Conservation (phyloP, 1,140 invertebrate genomes). For the Epicauta chinensis region DNA sequence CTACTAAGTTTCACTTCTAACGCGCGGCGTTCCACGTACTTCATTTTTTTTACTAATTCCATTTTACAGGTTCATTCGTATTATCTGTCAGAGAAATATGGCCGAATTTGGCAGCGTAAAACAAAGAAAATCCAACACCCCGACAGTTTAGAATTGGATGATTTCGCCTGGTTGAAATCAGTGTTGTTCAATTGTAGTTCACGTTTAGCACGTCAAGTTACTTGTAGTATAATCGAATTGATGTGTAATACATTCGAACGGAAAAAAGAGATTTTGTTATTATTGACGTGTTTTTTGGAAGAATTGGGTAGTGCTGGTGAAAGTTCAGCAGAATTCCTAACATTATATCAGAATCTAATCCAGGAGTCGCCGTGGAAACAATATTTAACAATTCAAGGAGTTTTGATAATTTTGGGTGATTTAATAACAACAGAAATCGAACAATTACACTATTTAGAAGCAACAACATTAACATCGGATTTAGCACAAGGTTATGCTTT, state of each 20-base stretch:
- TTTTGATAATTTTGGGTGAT: conserved; percentile 76
- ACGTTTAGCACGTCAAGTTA: conserved; percentile 77
- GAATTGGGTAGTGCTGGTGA: conserved; percentile 81
- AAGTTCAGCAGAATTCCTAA: conserved; percentile 85
- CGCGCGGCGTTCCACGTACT: no score
- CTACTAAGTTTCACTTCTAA: no score
- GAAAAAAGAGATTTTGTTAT: conserved; percentile 72
- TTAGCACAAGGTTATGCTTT: conserved; percentile 87
- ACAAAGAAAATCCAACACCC: conserved; percentile 21
- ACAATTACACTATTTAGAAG: conserved; percentile 76
- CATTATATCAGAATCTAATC: conserved; percentile 79
- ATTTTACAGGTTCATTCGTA: conserved; percentile 26
- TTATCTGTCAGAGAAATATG: conserved; percentile 76
- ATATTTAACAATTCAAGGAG: conserved; percentile 82
- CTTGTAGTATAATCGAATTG: conserved; percentile 81
- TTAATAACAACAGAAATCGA: conserved; percentile 84
- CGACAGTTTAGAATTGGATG: conserved; percentile 48
- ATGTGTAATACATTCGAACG: conserved; percentile 65
- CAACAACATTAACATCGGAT: conserved; percentile 88
- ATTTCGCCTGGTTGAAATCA: conserved; percentile 78
- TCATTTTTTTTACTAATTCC: no score
- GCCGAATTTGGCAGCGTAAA: conserved; percentile 50
- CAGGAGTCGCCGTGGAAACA: conserved; percentile 85
- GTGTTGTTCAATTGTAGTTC: conserved; percentile 90
- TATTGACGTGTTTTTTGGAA: conserved; percentile 83